phyloP scores from a whole-genome alignment of 2,797 vertebrate genomes.

The Gambelia wislizenii region DNA sequence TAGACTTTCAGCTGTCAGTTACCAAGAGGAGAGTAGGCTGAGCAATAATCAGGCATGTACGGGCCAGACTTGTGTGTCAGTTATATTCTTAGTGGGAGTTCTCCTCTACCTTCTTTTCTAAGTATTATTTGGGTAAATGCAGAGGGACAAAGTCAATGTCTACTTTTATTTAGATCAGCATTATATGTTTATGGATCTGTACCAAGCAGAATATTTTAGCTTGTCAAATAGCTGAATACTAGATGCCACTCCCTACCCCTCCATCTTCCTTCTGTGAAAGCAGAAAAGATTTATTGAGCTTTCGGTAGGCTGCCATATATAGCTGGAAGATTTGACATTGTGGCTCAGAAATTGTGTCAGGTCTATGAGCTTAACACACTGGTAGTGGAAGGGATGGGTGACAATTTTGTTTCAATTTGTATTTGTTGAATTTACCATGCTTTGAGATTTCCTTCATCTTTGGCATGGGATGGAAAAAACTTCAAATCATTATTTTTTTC shows the following conservation, averaged over 20 bases:
- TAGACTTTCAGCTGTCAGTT: background rate
- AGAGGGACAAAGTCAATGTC: background rate
- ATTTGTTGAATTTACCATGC: too few relatives aligned
- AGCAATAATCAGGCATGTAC: background rate
- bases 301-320: background rate
- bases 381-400: too few relatives aligned
- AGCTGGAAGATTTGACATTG: background rate
- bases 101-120: background rate
- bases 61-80: background rate
- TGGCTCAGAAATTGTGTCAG: background rate
- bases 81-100: background rate
- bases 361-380: background rate
- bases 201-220: too few relatives aligned
- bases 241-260: too few relatives aligned
- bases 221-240: too few relatives aligned
- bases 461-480: too few relatives aligned
- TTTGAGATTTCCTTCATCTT: too few relatives aligned
- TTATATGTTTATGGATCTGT: too few relatives aligned
- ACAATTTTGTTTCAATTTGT: too few relatives aligned
- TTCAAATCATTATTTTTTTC: too few relatives aligned
- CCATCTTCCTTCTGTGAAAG: background rate
- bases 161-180: background rate
- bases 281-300: background rate
- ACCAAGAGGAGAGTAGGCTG: background rate
- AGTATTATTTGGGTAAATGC: background rate